Conservation (phyloP, 2,113 vertebrate genomes). For the Bagarius yarrelli region DNA sequence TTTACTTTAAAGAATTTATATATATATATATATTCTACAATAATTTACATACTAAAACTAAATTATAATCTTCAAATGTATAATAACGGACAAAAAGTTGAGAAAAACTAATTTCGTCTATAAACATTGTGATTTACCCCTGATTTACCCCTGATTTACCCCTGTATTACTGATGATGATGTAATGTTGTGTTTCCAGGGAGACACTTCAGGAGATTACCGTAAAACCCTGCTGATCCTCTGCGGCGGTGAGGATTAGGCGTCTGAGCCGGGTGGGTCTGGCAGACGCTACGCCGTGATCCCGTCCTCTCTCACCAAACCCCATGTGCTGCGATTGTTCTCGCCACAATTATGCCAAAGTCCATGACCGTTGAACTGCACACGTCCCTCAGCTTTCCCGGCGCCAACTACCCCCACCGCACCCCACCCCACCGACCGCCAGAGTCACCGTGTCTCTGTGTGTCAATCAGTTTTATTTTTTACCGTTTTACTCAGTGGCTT, state of each 20-base stretch:
- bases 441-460: slow-evolving; percentile 31
- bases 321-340: slow-evolving; percentile 19
- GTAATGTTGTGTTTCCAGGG: slow-evolving; percentile 71
- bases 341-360: slow-evolving; percentile 62
- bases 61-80: no score
- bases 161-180: background rate
- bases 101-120: no score
- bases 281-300: slow-evolving; percentile 9
- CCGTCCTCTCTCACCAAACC: background rate
- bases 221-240: slow-evolving; percentile 84
- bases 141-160: no score
- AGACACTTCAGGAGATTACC: slow-evolving; percentile 94
- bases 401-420: no score
- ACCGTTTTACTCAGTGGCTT: slow-evolving; percentile 10
- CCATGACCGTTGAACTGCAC: slow-evolving; percentile 54
- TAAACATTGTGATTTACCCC: no score
- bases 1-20: background rate
- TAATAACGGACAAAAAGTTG: no score
- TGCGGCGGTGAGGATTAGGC: slow-evolving; percentile 90
- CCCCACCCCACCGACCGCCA: slow-evolving; percentile 29
- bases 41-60: background rate
- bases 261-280: background rate
- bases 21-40: no score
- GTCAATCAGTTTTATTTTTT: slow-evolving; percentile 15
- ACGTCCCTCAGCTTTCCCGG: slow-evolving; percentile 7